A percentile compares a stretch with the other conserved stretches of the same genome.
These are phyloP conservation scores for Drosophila paramelanica DNA, from an alignment of 2,888 invertebrate genomes.

Conservation along the genomic window DNA sequence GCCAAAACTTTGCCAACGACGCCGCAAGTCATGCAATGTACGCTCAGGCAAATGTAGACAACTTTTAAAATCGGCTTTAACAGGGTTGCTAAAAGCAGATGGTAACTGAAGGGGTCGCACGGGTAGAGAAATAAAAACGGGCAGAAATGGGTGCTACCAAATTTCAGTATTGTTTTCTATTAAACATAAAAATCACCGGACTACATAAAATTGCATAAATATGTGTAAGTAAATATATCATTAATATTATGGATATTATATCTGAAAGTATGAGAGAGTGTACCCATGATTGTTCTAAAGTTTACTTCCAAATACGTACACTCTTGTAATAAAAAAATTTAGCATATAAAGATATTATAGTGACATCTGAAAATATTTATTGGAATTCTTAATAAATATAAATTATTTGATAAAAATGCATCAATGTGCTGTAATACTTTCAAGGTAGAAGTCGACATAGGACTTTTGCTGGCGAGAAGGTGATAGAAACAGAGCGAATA, in stretches of 20 bases:
- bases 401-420: constrained; percentile 1
- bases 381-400: neutral
- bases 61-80: constrained; percentile 26
- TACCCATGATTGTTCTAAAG: neutral
- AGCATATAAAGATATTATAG: neutral
- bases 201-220: neutral
- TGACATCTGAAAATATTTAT: neutral
- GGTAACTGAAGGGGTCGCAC: neutral
- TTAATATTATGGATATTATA: neutral
- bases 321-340: neutral
- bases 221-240: neutral
- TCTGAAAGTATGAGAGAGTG: neutral
- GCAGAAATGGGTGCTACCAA: neutral
- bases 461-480: neutral
- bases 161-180: neutral
- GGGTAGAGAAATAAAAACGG: neutral
- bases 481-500: neutral
- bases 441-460: neutral
- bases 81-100: neutral
- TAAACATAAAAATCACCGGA: neutral
- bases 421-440: neutral
- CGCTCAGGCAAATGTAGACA: constrained; percentile 28
- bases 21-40: constrained; percentile 45
- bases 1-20: constrained; percentile 40
- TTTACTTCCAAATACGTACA: neutral